Base-by-base conservation (phyloP, 2,797 vertebrate genomes). In the Macropus fuliginosus region DNA sequence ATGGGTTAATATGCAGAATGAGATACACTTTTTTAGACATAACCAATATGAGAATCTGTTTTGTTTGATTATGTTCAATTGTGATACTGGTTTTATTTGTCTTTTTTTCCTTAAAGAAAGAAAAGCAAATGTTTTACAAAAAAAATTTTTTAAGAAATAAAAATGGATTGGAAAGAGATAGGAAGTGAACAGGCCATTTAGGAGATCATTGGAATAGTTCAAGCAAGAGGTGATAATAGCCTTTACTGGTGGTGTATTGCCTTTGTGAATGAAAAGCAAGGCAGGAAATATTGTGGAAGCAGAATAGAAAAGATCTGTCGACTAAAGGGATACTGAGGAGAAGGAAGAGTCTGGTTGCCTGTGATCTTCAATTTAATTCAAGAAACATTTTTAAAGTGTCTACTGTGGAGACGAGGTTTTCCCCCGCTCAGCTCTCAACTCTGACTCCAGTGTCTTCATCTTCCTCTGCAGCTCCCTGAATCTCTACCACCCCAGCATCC, bases 341-440 rank as follows among this genome's bases (percentile, higher is more conserved):
- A 10, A 74, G n/a, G n/a, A 74, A 40, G 6, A 40, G n/a, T 66
- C 59, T 16, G 59, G 59, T 34, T 66, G 31, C 31, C 31, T 66
- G 31, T 66, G 59, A 66, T 66, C 31, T 34, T 62, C 59, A 62
- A 14, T 66, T 34, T 34, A 66, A 66, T 66, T 66, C 59, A 66
- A 66, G 59, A 14, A 66, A 10, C 59, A 66, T 66, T 66, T 66
- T 14, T 14, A 66, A 66, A 66, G 31, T 66, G 34, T 34, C 59
- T 66, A 66, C 31, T 66, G 16, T 14, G 14, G 50, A 52, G 50
- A 52, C 5, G 50, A 4, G 4, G 0, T 52, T 52, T 52, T 52
- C 0, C 50, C 4, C 50, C 50, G 4, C 50, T 52, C 50, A 97
- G 97, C 95, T 97, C 96, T 97, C 96, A 93, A 93, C 2, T 95